Base-by-base conservation (phyloP, 1,140 invertebrate species). In the Orussus abietinus region DNA sequence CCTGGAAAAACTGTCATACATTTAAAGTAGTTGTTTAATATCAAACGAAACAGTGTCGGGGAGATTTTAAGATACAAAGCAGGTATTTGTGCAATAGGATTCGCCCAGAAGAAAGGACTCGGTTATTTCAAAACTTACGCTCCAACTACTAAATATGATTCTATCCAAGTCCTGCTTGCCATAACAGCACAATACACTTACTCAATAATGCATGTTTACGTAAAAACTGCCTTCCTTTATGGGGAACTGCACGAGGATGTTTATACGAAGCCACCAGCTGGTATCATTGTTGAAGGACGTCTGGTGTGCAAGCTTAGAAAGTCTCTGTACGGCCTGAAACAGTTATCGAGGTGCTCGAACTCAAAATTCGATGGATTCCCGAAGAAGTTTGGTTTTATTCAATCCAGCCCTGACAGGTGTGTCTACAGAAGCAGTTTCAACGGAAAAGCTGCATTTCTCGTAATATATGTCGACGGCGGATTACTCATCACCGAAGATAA, bases 251-350 rank as follows among this genome's bases (percentile, higher is more conserved):
- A 55, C 32, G 63, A 73, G 42, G 50, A 43, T 9, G 55, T 71
- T 13, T 69, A 49, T 45, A 65, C 66, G 64, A 35, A 65, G 20
- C 49, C 63, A 19, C 71, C 72, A 9, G 48, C 64, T 43, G 66
- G 67, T 10, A 62, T 62, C 25, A 5, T 20, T 17, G 11, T 34
- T 58, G 15, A 19, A 48, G 7, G 53, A 45, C 17, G 37, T 42
- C 47, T 46, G 40, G 53, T 56, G 38, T 68, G 51, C 14, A 48
- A 42, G 18, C 29, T 74, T 4, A 55, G 54, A 21, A 72, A 68
- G 49, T 59, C 58, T 2, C 25, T 75, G 10, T 75, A 75, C 47
- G 72, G 64, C 1, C 40, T 76, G 3, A 69, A 72, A 42, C 72
- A 77, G 42, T 55, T 64, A 10, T 57, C 66, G 11, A 42, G 62